Base-by-base conservation (phyloP, 2,888 invertebrate genomes). In the Drosophila quinaria region DNA sequence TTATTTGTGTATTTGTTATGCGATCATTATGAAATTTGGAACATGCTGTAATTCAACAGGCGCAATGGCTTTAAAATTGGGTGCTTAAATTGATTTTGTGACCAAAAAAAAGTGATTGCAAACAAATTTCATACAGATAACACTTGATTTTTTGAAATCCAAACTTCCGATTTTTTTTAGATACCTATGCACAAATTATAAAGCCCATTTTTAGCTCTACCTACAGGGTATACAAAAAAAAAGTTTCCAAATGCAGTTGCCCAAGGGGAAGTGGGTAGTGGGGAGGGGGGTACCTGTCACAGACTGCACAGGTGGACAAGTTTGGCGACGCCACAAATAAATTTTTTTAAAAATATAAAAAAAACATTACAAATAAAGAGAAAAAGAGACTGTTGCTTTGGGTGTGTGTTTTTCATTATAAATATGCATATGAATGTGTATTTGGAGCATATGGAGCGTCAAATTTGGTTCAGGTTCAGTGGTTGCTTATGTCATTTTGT, bases 381-480 rank as follows among this genome's bases (percentile, higher is more conserved):
- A 19, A 44, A 63, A 67, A 71, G 46, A 74, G 13, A 50, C 51
- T 49, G 52, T 41, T 17, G 42, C 58, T 67, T 58, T 55, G 49
- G 74, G 41, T 62, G 50, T 62, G 50, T 50, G 3, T 35, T 10
- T 47, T 47, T 39, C 39, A 49, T 41, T 15, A 59, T 59, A 58
- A 58, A 58, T 29, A 61, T 66, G 44, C 47, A 47, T 58, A 46
- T 37, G 37, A 31, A 50, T 41, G 37, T 60, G 37, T 67, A 74
- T 77, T 59, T 86, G 74, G 74, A 82, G 67, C 83, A 79, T 51
- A 62, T 79, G 74, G 62, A 78, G 66, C 83, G 70, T 61, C 71
- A 73, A 75, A 86, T 89, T 89, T 89, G 89, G 87, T 86, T 89
- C 89, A 86, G 85, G 87, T 84, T 87, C 83, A 80, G 79, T 67